These are phyloP conservation scores for Leucophenga varia DNA, from an alignment of 1,140 invertebrate species.

Conservation along the genomic window DNA sequence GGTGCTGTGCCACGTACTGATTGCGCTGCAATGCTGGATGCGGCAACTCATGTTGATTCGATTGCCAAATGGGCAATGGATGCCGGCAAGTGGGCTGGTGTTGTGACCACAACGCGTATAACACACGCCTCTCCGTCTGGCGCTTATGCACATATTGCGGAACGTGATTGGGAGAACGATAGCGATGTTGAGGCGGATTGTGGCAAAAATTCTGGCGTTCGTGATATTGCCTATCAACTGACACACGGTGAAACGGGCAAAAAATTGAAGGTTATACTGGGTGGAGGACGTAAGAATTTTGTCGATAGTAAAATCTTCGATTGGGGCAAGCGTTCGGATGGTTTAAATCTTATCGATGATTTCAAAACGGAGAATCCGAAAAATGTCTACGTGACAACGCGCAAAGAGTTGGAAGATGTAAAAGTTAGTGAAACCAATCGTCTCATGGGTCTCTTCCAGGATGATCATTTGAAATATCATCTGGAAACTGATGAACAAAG, in stretches of 20 bases:
- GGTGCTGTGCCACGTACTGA: constrained; percentile 63
- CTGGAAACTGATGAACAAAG: constrained; percentile 57
- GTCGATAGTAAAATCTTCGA: constrained; percentile 55
- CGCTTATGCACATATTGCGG: constrained; percentile 71
- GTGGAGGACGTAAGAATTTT: constrained; percentile 73
- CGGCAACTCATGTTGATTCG: constrained; percentile 63
- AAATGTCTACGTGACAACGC: constrained; percentile 67
- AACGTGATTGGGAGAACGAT: constrained; percentile 77
- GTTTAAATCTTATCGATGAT: constrained; percentile 70
- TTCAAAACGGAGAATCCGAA: constrained; percentile 57
- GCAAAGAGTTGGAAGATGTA: constrained; percentile 56
- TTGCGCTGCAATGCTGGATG: constrained; percentile 61
- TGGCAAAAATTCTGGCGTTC: constrained; percentile 57
- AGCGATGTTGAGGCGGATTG: constrained; percentile 57
- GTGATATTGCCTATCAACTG: constrained; percentile 76
- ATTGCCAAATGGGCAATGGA: constrained; percentile 73
- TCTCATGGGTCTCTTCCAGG: constrained; percentile 60
- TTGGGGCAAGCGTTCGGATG: constrained; percentile 62
- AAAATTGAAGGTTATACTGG: constrained; percentile 68
- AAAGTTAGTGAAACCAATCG: constrained; percentile 47
- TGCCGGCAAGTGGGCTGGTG: constrained; percentile 71
- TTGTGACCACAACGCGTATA: constrained; percentile 80
- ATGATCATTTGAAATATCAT: constrained; percentile 59
- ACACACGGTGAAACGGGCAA: constrained; percentile 66
- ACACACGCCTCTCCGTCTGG: constrained; percentile 77